Base-by-base conservation (phyloP, 2,888 invertebrate species). In the Abrostola triplasia region DNA sequence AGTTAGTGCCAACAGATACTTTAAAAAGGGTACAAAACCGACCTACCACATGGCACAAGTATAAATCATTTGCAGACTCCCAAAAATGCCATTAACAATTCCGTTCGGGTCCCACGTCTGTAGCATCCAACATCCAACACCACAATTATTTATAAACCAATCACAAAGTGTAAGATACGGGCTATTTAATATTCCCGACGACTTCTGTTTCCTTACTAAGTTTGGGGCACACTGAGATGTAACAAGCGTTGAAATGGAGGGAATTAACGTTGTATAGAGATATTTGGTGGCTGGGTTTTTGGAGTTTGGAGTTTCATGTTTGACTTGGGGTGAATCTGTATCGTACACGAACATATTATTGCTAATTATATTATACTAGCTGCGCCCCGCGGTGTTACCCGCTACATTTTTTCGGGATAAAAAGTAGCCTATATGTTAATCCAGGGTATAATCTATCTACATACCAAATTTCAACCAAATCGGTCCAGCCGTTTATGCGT, bases 181-280 rank as follows among this genome's bases (percentile, higher is more conserved):
- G 54, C 69, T 76, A 68, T 67, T 83, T 82, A 81, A 79, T 82
- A 82, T 82, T 82, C 82, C 47, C 52, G 52, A 56, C 74, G 48
- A 57, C 55, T 36, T 61, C 64, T 65, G 70, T 73, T 64, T 70
- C 59, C 69, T 70, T 71, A 64, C 44, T 56, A 74, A 64, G 10
- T 64, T 63, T 12, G 40, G 47, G 48, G 38, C 51, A 56, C 37
- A 59, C n/a, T 55, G 24, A 51, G 37, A 44, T 47, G 64, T 61
- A 57, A 64, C 49, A 38, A 48, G 42, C 35, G 53, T 49, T 13
- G 42, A 24, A 24, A 61, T 61, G 36, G 61, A 77, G 73, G 69
- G 63, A 24, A 24, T 36, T 65, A 12, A 68, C 42, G 51, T 48
- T 50, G 7, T 54, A 40, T 64, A 44, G 42, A 7, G 7, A 42